phyloP scores from a whole-genome alignment of 2,888 invertebrate species.

The Xanthia togata region DNA sequence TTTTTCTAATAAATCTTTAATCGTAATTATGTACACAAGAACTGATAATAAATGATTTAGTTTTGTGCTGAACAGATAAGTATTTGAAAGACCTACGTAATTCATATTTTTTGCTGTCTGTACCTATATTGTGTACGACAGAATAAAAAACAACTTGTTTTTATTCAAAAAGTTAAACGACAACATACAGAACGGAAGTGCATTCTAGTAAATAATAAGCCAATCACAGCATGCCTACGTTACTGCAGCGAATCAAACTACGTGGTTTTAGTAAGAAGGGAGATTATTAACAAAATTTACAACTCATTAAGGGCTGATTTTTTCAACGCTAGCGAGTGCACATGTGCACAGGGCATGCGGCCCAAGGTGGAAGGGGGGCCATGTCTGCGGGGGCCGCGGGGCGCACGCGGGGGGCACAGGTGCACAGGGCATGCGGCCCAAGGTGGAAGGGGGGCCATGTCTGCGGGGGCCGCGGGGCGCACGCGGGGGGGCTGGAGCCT shows the following conservation, averaged over 20 bases:
- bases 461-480: no score
- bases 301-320: neutral
- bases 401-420: no score
- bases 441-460: no score
- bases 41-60: neutral
- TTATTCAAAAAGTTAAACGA: slow-evolving; percentile 20
- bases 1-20: neutral
- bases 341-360: no score
- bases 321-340: no score
- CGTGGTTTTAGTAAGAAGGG: slow-evolving; percentile 36
- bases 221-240: slow-evolving; percentile 28
- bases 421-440: no score
- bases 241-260: slow-evolving; percentile 23
- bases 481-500: no score
- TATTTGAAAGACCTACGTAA: neutral
- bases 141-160: neutral
- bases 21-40: neutral
- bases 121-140: neutral
- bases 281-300: slow-evolving; percentile 38
- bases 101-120: neutral
- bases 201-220: slow-evolving; percentile 35
- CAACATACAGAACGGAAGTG: neutral
- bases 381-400: no score
- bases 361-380: no score
- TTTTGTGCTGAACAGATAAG: neutral